Evolutionary conservation across 2,797 vertebrate species (phyloP), one percentile per base, ranked within the genome.

Genomic region (Typhlichthys eigenmanni): DNA sequence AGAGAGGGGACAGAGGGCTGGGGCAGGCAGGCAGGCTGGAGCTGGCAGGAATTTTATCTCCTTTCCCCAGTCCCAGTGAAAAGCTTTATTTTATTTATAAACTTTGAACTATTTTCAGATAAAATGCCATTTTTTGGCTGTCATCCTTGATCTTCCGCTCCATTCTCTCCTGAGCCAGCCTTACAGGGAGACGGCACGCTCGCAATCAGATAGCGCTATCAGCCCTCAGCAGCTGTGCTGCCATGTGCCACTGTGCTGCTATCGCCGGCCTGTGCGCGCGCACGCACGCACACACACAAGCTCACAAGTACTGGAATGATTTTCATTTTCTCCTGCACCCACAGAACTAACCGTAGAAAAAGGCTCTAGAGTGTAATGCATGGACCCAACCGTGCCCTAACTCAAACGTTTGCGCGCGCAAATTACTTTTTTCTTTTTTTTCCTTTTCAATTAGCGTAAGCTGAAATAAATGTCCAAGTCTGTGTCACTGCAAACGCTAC

Each of bases 51-150:
- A 82, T 94, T 95, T 96, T 96, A 95, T 96, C 94, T 94, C 90
- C 77, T 83, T 91, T 88, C 88, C 87, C 90, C 94, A 95, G 93
- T 92, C 91, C 88, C 82, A 74, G 82, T 83, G 86, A 90, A 91
- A 93, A 92, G 94, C 91, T 94, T 94, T 91, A 94, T 93, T 94
- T 94, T 93, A 90, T 94, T 94, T 93, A 94, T 90, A 95, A 95
- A 95, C 94, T 95, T 95, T 95, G 93, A 95, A 95, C 93, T 93
- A 89, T 95, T 95, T 94, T 95, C 93, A 93, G 94, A 94, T 94
- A 91, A 94, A 94, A 93, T 88, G 91, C 90, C 89, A 94, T 93
- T 94, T 94, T 93, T 93, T 90, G 76, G 78, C 92, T 93, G 92
- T 94, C 92, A 93, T 93, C 91, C 92, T 92, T 93, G 93, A 94